phyloP scores from a whole-genome alignment of 2,797 vertebrate genomes.

The Premnoplex brunnescens region DNA sequence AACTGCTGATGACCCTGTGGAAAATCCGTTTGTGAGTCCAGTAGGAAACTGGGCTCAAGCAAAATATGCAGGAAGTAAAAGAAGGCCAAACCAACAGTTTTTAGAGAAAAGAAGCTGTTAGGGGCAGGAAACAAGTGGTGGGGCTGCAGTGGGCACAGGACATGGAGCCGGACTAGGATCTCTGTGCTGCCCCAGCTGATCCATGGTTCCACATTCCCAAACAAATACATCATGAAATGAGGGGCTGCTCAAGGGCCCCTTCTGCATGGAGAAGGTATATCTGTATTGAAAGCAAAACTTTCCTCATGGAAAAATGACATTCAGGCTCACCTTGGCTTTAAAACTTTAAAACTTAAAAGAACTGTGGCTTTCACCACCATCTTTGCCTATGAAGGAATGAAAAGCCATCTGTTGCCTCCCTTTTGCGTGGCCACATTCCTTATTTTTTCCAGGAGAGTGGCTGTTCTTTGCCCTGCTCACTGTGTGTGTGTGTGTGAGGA shows the following conservation, averaged over 20 bases:
- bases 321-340: not conserved
- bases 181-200: not conserved
- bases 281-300: not conserved
- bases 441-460: not conserved
- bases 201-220: fast-evolving
- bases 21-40: constrained; percentile 5
- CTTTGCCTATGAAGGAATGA: not conserved
- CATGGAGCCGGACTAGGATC: fast-evolving
- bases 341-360: not conserved
- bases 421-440: not conserved
- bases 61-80: not conserved
- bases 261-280: fast-evolving
- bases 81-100: not conserved
- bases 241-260: not conserved
- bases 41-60: not conserved
- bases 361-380: fast-evolving
- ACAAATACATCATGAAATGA: fast-evolving
- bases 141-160: not conserved
- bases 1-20: not conserved
- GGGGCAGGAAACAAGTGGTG: not conserved
- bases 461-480: fast-evolving
- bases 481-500: not conserved
- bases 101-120: not conserved
- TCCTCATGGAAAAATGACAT: not conserved
- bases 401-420: not conserved